Evolutionary conservation across 64 coral and sea anemone genomes (phyloP).

Genomic region (Dendronephthya gigantea): DNA sequence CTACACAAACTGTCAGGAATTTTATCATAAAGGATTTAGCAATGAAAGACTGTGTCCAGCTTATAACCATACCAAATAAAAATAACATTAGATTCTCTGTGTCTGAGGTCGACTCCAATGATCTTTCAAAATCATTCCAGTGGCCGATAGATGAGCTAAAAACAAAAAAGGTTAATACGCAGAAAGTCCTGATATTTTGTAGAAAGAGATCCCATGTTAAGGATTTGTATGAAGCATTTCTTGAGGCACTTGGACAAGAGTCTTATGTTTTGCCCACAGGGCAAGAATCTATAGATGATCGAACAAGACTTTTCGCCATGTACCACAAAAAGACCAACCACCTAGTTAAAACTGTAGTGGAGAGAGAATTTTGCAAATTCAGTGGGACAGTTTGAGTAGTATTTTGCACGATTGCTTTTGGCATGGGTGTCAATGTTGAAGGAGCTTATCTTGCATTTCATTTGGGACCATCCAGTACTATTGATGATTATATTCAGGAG

Average conservation of each 20-base stretch:
- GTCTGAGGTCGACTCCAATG: constrained; percentile 7
- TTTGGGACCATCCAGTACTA: constrained; percentile 45
- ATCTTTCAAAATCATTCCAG: constrained; percentile 25
- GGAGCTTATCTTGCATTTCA: constrained; percentile 37
- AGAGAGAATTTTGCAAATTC: constrained; percentile 50
- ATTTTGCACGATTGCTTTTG: constrained; percentile 59
- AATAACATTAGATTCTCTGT: constrained; percentile 45
- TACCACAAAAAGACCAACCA: constrained; percentile 53
- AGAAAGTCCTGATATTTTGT: constrained; percentile 57
- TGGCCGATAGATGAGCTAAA: constrained; percentile 36
- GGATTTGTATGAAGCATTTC: constrained; percentile 56
- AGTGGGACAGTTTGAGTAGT: constrained; percentile 50
- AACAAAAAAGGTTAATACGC: not conserved
- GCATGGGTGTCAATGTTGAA: constrained; percentile 48
- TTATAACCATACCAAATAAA: constrained; percentile 32
- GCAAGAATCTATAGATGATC: constrained; percentile 30
- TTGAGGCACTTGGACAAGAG: constrained; percentile 17
- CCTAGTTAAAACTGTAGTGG: constrained; percentile 38
- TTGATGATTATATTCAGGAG: constrained; percentile 70
- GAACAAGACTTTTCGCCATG: constrained; percentile 50
- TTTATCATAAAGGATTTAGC: constrained; percentile 30
- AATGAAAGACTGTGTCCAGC: constrained; percentile 43
- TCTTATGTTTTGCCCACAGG: constrained; percentile 21
- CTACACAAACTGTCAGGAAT: constrained; percentile 29
- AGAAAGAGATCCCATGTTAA: constrained; percentile 39